Evolutionary conservation across 2,113 vertebrate species (phyloP).

Genomic region (Lepus americanus): DNA sequence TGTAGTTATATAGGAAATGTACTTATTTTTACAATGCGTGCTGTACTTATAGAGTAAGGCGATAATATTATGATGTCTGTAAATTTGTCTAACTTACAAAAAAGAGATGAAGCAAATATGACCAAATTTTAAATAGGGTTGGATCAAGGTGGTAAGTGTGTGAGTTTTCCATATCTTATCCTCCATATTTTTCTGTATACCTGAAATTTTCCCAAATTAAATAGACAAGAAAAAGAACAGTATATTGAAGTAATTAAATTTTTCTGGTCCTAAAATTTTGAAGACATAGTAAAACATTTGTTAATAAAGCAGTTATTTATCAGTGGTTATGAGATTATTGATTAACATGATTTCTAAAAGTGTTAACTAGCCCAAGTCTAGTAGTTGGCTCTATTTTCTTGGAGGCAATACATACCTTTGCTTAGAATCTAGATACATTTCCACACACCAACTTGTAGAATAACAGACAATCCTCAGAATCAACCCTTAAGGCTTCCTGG

Average conservation of each 20-base stretch:
- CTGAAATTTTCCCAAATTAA: slow-evolving; percentile 8
- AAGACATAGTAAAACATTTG: neutral
- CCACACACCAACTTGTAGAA: too few species aligned
- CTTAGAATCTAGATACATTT: neutral
- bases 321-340: neutral
- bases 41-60: neutral
- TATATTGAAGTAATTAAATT: neutral
- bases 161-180: neutral
- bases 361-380: neutral
- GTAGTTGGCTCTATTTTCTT: neutral
- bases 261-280: neutral
- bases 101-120: neutral
- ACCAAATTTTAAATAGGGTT: neutral
- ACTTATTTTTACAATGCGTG: neutral
- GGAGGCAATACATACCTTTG: neutral
- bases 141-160: neutral
- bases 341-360: neutral
- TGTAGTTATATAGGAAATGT: neutral
- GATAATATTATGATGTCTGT: neutral
- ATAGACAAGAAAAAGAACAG: neutral
- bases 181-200: neutral
- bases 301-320: neutral
- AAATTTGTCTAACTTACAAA: neutral
- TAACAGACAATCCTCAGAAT: too few species aligned
- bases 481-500: too few species aligned